Base-by-base conservation (phyloP, 2,888 invertebrate genomes). In the Exephanes ischioxanthus region DNA sequence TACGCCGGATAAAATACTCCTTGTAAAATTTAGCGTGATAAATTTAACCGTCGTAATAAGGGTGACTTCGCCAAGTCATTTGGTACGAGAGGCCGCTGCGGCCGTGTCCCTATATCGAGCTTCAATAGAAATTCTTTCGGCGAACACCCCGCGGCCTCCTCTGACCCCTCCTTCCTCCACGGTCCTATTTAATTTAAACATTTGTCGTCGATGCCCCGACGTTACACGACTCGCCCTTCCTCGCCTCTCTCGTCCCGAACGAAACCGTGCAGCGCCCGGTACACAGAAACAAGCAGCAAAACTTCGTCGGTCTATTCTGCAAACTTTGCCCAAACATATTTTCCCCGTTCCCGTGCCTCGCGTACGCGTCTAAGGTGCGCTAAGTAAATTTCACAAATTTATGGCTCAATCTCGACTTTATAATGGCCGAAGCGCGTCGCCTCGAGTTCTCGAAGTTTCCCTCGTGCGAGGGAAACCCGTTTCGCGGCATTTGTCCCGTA, bases 1-100 rank as follows among this genome's bases (percentile, higher is more conserved):
- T 91, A 63, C 3, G 61, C 68, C 41, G 90, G 89, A 89, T 92
- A 92, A 92, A 92, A 92, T 91, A 92, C 92, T 92, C 90, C 83
- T 86, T 79, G 90, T 92, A 92, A 85, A 92, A 92, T 91, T 67
- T 89, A 89, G 84, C 58, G 91, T 91, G 91, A 92, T 92, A 92
- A 92, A 92, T 92, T 91, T 91, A 72, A 68, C 86, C 84, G 89
- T 90, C 87, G 92, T 92, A 92, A 92, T 92, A 92, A 92, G 92
- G 92, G 92, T 92, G 92, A 91, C 89, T 92, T 58, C 89, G 92
- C 91, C 83, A 89, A 92, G 92, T 92, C 92, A 92, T 92, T 92
- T 91, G 92, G 90, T 83, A 86, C 77, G 80, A 81, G 77, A 61
- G 51, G 61, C 73, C 75, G 76, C 70, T 71, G 85, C 68, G 72